phyloP scores from a whole-genome alignment of 92 coral and sea anemone genomes.

The Chrysogorgia sp. region DNA sequence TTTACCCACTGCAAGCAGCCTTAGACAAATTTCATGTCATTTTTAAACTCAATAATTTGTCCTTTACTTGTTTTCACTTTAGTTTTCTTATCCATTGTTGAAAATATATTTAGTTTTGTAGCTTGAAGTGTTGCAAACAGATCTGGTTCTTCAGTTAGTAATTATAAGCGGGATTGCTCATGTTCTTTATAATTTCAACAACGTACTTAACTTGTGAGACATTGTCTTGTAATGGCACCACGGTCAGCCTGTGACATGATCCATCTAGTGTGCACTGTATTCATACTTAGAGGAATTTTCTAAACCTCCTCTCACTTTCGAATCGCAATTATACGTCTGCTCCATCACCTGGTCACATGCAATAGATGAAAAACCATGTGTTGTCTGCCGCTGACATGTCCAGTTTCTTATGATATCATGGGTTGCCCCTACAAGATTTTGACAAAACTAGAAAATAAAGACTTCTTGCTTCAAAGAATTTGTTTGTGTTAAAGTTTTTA shows the following conservation, averaged over 20 bases:
- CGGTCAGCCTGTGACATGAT: conserved; percentile 15
- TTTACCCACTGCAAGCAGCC: conserved; percentile 21
- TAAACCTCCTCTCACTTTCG: conserved; percentile 19
- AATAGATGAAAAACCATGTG: conserved; percentile 11
- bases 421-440: neutral
- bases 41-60: conserved; percentile 1
- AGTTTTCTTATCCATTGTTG: too few species aligned
- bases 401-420: neutral
- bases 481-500: too few species aligned
- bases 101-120: conserved; percentile 5
- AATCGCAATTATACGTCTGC: conserved; percentile 19
- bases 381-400: conserved; percentile 20
- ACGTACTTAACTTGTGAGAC: neutral
- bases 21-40: conserved; percentile 5
- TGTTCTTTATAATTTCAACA: too few species aligned
- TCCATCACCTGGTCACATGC: conserved; percentile 41
- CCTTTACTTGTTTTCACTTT: conserved; percentile 15
- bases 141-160: too few species aligned
- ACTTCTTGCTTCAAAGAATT: neutral
- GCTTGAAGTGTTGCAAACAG: conserved; percentile 3
- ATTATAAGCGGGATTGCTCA: too few species aligned
- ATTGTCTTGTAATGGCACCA: conserved; percentile 29
- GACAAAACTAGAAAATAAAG: neutral
- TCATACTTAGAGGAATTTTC: neutral
- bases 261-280: conserved; percentile 26